Base-by-base conservation (phyloP, 2,113 vertebrate genomes). In the Paralichthys olivaceus region DNA sequence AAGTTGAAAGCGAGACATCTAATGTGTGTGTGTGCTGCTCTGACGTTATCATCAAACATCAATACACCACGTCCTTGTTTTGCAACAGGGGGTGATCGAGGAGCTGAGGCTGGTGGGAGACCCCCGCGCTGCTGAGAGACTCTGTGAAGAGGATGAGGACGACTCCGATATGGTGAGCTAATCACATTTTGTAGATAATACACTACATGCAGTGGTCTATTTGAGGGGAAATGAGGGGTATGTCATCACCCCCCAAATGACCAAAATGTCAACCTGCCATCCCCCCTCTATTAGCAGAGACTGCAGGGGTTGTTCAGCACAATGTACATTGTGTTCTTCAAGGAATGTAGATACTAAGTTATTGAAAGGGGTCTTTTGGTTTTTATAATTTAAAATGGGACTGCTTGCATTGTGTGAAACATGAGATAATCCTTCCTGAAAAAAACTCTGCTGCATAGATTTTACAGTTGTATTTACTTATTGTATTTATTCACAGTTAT, bases 91-190 rank as follows among this genome's bases (percentile, higher is more conserved):
- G 0, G 86, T 92, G 57, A 97, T 99, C 1, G 92, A 95, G 0
- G 97, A 98, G 62, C 83, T 99, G 87, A 95, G 87, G 74, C 85
- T 99, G 58, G 89, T 90, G 54, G 93, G 91, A 61, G 95, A 98
- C 89, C 95, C 96, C 0, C 90, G 73, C 0, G 96, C 93, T 0
- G 96, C 96, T 0, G 94, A 95, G 54, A 81, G 23, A 22, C 95
- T 95, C 74, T 99, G 98, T 4, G 95, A 96, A 60, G 98, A 98
- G 9, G 96, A 96, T 0, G 96, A 93, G 9, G 97, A 98, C 0
- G 97, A 99, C 22, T 79, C 90, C 0, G 96, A 96, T 0, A 90
- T 91, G 91, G 98, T 99, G 88, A 96, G 96, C 11, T 19, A 22
- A 34, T 59, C 28, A 1, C n/a, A 26, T 17, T 43, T 15, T n/a